Evolutionary conservation across 2,797 vertebrate species (phyloP), one percentile per base, ranked within the genome.

Genomic region (Coranthus polyacanthus): DNA sequence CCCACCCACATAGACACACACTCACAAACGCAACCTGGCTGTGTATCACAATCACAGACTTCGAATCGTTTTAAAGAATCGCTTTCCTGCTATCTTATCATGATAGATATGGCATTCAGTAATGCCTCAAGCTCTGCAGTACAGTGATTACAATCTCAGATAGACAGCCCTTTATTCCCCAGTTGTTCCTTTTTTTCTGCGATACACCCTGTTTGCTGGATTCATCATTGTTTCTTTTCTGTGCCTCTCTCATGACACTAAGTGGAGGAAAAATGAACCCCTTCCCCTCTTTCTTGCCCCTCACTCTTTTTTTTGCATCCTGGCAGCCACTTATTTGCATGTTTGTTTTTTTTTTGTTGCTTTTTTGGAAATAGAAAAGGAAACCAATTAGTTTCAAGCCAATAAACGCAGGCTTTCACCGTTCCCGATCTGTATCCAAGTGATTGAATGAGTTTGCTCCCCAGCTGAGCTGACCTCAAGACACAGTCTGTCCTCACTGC

Each of bases 331-430:
- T 71, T 82, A 72, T 78, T 76, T 78, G 32, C 36, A 1, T 70
- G n/a, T n/a, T n/a, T n/a, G n/a, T n/a, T n/a, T 68, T 66, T 65
- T 64, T 61, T 21, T 49, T 64, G 39, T 50, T 29, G 12, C n/a
- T 32, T 10, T 26, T 24, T 15, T 12, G 55, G 20, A 69, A 73
- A 58, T 46, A 34, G 55, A 66, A 85, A 82, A 78, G 44, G 20
- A 87, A 85, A 81, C 50, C 76, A 88, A 89, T 90, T 91, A 69
- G 86, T 81, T 89, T 86, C 54, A 80, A 82, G 72, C 75, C 44
- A 65, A 57, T 69, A 63, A 66, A 84, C 72, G 24, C 82, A 74
- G 34, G 20, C 75, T 51, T 59, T 78, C 45, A 60, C 47, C 46
- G 7, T 74, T 84, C 67, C 56, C 85, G 68, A 85, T 88, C 72